Evolutionary conservation across 2,888 invertebrate species (phyloP).

Genomic region (Linnaemya vulpina): DNA sequence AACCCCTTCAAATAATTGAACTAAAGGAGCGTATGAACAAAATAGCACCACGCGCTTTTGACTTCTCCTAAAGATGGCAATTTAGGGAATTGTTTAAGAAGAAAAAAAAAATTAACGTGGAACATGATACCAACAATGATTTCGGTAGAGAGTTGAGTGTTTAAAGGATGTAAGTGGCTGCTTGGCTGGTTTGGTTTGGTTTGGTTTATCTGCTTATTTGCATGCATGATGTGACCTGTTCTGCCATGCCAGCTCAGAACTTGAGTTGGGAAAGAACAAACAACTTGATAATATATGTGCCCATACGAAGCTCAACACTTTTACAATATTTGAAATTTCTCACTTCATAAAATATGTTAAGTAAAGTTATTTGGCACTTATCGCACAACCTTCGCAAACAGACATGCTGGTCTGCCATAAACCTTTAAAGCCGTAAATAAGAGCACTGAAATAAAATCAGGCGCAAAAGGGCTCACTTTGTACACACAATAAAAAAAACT

Average conservation of each 20-base stretch:
- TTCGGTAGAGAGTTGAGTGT: not conserved
- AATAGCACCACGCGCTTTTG: slow-evolving; percentile 5
- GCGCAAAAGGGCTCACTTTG: slow-evolving; percentile 49
- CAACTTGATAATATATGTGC: no score
- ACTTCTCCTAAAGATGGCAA: slow-evolving; percentile 28
- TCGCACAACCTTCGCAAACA: slow-evolving; percentile 20
- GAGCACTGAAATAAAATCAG: slow-evolving; percentile 25
- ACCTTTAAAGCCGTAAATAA: slow-evolving; percentile 50
- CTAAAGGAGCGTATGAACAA: slow-evolving; percentile 22
- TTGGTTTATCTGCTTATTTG: not conserved
- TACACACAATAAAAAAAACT: slow-evolving; percentile 26
- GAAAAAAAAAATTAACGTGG: not conserved
- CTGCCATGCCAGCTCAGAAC: not conserved
- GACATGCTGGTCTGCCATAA: slow-evolving; percentile 22
- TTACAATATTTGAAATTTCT: not conserved
- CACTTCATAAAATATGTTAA: not conserved
- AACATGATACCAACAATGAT: slow-evolving; percentile 2
- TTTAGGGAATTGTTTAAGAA: slow-evolving; percentile 11
- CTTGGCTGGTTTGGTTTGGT: not conserved
- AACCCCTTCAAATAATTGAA: slow-evolving; percentile 59
- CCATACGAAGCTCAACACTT: not conserved
- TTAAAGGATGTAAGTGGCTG: not conserved
- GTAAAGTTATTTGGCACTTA: not conserved
- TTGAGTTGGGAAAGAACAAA: not conserved
- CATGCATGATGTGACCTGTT: slow-evolving; percentile 7